These are phyloP conservation scores for Dendrocincla fuliginosa DNA, from an alignment of 2,797 vertebrate species.

Conservation along the genomic window DNA sequence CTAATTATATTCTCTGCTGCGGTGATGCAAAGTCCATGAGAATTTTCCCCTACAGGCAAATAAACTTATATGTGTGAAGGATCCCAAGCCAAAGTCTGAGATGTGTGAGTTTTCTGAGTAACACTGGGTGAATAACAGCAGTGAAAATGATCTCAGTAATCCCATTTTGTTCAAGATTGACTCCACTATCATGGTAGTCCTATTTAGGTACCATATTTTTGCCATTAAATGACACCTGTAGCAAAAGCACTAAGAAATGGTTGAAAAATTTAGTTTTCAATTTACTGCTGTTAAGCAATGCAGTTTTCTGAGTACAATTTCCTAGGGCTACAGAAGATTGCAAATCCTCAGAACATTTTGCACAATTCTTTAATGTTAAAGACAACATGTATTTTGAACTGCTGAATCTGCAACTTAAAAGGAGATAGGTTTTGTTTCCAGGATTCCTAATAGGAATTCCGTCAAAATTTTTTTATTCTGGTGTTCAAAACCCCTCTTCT, in stretches of 20 bases:
- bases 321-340: not conserved
- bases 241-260: not conserved
- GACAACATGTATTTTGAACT: not conserved
- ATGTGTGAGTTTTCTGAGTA: not conserved
- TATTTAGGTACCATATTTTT: not conserved
- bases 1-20: not conserved
- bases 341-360: not conserved
- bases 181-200: not conserved
- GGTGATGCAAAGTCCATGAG: not conserved
- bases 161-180: not conserved
- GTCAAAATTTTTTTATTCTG: not conserved
- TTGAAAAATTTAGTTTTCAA: not conserved
- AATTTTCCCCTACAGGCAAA: not conserved
- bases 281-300: not conserved
- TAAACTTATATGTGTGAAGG: not conserved
- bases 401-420: not conserved
- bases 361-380: not conserved
- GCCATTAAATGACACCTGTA: not conserved
- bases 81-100: not conserved
- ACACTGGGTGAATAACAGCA: not conserved
- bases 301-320: not conserved
- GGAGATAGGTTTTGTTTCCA: not conserved
- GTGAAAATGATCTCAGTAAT: not conserved
- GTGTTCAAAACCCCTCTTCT: not conserved
- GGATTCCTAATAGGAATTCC: not conserved